These are phyloP conservation scores for Melanotus villosus DNA, from an alignment of 2,888 invertebrate species.

Conservation along the genomic window DNA sequence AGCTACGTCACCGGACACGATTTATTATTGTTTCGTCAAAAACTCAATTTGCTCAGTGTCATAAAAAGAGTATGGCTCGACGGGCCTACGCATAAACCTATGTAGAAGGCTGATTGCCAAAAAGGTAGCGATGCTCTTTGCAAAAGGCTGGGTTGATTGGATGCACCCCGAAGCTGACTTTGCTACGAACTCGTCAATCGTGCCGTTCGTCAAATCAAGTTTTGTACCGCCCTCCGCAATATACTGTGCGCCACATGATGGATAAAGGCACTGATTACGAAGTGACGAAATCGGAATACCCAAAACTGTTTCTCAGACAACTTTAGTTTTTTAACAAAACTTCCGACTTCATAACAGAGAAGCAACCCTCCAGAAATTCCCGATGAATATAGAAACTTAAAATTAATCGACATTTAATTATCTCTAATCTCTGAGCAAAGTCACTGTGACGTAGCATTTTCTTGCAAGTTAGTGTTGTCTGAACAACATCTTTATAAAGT, in stretches of 20 bases:
- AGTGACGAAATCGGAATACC: constrained; percentile 32
- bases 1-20: constrained; percentile 52
- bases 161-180: constrained; percentile 57
- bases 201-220: constrained; percentile 53
- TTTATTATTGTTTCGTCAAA: constrained; percentile 55
- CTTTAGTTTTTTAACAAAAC: background rate
- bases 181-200: constrained; percentile 53
- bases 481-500: no score
- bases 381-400: no score
- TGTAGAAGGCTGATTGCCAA: constrained; percentile 51
- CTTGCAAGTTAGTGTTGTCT: no score
- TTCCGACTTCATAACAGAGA: no score
- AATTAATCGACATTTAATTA: no score
- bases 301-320: constrained; percentile 23
- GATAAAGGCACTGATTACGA: constrained; percentile 38
- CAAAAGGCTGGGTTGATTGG: constrained; percentile 54
- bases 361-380: no score
- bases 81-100: constrained; percentile 36
- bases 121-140: constrained; percentile 53
- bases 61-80: constrained; percentile 48
- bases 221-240: constrained; percentile 44
- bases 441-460: no score
- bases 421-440: no score
- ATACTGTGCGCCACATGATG: constrained; percentile 38
- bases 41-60: constrained; percentile 54